phyloP scores from a whole-genome alignment of 2,888 invertebrate species.

The Pandemis heparana region DNA sequence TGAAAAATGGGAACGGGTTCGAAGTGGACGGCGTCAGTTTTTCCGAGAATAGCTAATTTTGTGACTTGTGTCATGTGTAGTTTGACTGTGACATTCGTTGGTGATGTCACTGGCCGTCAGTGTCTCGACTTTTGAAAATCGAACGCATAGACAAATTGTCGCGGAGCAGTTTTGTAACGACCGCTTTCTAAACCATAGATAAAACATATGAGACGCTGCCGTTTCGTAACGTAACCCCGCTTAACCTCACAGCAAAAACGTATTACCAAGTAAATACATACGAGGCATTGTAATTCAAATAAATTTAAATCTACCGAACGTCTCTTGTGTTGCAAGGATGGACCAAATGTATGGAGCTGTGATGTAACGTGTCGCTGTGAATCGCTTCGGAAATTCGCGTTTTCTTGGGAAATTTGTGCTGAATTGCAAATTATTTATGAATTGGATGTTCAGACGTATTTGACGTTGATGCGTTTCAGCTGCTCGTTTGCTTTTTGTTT shows the following conservation, averaged over 20 bases:
- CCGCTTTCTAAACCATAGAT: conserved; percentile 46
- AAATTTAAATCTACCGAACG: conserved; percentile 72
- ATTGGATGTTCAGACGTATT: background rate
- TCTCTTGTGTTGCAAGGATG: conserved; percentile 63
- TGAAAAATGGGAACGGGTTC: too few relatives aligned
- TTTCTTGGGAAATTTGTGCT: conserved; percentile 20
- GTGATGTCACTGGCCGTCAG: conserved; percentile 14
- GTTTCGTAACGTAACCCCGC: conserved; percentile 75
- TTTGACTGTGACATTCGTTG: too few relatives aligned
- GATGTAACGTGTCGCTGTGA: conserved; percentile 57
- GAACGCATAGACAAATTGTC: conserved; percentile 27
- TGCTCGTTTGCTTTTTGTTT: background rate
- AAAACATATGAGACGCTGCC: conserved; percentile 46
- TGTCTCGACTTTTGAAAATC: conserved; percentile 10
- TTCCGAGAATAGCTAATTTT: too few relatives aligned
- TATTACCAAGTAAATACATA: conserved; percentile 78
- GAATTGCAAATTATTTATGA: conserved; percentile 22
- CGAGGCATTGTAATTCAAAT: conserved; percentile 79
- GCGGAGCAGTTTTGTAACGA: conserved; percentile 33
- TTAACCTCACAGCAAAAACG: conserved; percentile 72
- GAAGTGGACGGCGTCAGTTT: too few relatives aligned
- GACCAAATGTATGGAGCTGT: conserved; percentile 54
- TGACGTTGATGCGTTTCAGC: background rate
- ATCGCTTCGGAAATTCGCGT: conserved; percentile 29
- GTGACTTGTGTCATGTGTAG: too few relatives aligned